phyloP scores from a whole-genome alignment of 2,797 vertebrate species.

The Poecilia wingei region DNA sequence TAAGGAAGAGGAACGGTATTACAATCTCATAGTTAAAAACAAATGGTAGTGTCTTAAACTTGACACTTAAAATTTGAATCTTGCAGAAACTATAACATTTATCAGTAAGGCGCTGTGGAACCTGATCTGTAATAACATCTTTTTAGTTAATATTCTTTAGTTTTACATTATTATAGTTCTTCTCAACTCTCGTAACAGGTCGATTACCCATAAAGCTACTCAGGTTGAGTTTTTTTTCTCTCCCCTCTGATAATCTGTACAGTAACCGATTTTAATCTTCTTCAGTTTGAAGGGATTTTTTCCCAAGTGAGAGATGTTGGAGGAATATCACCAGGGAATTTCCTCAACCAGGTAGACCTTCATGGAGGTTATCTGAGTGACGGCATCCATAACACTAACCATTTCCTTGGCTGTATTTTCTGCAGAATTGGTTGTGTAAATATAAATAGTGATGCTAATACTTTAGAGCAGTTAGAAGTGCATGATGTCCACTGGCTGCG shows the following conservation, averaged over 20 bases:
- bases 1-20: neutral
- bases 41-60: neutral
- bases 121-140: neutral
- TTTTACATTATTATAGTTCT: neutral
- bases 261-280: conserved; percentile 26
- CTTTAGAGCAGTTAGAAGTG: neutral
- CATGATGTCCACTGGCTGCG: neutral
- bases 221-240: neutral
- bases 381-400: conserved; percentile 5
- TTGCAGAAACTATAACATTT: neutral
- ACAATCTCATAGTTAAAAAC: too few species aligned
- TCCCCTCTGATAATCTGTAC: neutral
- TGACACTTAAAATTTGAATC: neutral
- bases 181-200: neutral
- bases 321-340: conserved; percentile 60
- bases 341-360: conserved; percentile 38
- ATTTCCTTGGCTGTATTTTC: conserved; percentile 9
- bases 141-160: neutral
- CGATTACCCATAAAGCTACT: neutral
- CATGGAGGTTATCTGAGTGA: conserved; percentile 65
- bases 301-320: conserved; percentile 48
- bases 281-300: conserved; percentile 64
- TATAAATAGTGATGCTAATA: conserved; percentile 24
- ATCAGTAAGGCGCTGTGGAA: neutral
- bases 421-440: conserved; percentile 11